A percentile compares a stretch with the other conserved stretches of the same genome.
Conservation (phyloP, 1,140 invertebrate species). For the Lordiphosa mommai region DNA sequence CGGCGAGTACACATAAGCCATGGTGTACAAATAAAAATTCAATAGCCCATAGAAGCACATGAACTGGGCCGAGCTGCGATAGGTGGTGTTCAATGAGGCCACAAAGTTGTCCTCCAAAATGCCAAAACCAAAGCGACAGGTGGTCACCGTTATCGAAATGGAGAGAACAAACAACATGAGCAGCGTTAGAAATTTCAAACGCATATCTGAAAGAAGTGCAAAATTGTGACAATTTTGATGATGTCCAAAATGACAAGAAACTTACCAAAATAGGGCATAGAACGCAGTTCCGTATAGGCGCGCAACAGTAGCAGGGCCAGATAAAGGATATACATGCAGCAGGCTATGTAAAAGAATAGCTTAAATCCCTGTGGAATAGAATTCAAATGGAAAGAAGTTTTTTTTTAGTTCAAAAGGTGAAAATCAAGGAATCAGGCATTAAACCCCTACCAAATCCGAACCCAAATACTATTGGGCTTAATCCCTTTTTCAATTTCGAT, state of each 20-base stretch:
- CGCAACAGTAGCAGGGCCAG: conserved; percentile 90
- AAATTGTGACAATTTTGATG: background rate
- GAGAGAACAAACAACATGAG: conserved; percentile 91
- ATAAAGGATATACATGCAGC: conserved; percentile 92
- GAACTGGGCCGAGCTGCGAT: conserved; percentile 94
- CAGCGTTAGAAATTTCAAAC: conserved; percentile 94
- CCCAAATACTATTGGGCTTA: too few species aligned
- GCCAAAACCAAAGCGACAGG: conserved; percentile 91
- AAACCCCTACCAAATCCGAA: too few species aligned
- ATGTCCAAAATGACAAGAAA: background rate
- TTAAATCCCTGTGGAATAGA: conserved; percentile 84
- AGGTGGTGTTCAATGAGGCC: conserved; percentile 90
- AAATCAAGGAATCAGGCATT: too few species aligned
- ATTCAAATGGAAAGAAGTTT: background rate
- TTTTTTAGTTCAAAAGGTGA: too few species aligned
- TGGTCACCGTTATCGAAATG: conserved; percentile 89
- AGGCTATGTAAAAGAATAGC: conserved; percentile 92
- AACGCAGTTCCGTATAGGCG: conserved; percentile 95
- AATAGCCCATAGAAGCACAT: conserved; percentile 97
- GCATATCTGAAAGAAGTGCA: conserved; percentile 85
- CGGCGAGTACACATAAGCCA: conserved; percentile 97
- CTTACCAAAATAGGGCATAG: conserved; percentile 98
- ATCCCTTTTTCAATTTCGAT: too few species aligned
- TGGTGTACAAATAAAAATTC: conserved; percentile 96
- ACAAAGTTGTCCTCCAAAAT: conserved; percentile 96